Evolutionary conservation across 2,797 vertebrate species (phyloP).

Genomic region (Pseudochromis fuscus): DNA sequence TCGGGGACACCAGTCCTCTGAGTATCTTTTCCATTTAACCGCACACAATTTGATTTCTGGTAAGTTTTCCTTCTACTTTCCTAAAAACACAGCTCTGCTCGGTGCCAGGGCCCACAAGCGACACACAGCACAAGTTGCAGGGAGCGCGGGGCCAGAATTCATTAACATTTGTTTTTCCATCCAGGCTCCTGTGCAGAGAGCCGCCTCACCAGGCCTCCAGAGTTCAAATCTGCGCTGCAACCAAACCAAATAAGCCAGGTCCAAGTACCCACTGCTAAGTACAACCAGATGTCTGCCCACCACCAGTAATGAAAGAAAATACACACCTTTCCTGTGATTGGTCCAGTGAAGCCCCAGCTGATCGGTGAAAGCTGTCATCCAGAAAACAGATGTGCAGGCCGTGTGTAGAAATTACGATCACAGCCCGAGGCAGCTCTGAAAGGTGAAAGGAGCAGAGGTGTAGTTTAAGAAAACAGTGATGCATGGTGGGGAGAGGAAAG

Average conservation of each 20-base stretch:
- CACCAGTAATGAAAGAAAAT: slow-evolving; percentile 67
- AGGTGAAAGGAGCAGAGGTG: slow-evolving; percentile 64
- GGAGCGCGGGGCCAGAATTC: slow-evolving; percentile 55
- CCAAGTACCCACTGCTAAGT: slow-evolving; percentile 75
- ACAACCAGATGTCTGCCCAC: slow-evolving; percentile 82
- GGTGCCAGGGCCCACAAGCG: slow-evolving; percentile 36
- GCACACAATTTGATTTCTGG: slow-evolving; percentile 28
- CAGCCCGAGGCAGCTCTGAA: slow-evolving; percentile 49
- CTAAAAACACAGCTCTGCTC: slow-evolving; percentile 28
- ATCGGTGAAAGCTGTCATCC: slow-evolving; percentile 78
- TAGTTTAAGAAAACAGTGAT: slow-evolving; percentile 48
- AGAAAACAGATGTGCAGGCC: slow-evolving; percentile 77
- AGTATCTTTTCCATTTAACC: slow-evolving; percentile 13
- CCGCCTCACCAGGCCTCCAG: slow-evolving; percentile 60
- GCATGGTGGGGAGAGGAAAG: slow-evolving; percentile 25
- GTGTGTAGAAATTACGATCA: slow-evolving; percentile 34
- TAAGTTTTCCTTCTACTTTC: slow-evolving; percentile 25
- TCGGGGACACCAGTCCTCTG: neutral
- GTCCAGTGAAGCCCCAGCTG: slow-evolving; percentile 69
- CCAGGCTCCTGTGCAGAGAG: slow-evolving; percentile 45
- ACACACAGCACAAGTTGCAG: slow-evolving; percentile 50
- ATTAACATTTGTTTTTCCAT: slow-evolving; percentile 79
- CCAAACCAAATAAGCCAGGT: slow-evolving; percentile 68
- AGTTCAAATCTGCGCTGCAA: slow-evolving; percentile 72
- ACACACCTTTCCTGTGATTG: slow-evolving; percentile 63